phyloP scores from a whole-genome alignment of 2,888 invertebrate genomes.

The Campoletis raptor region DNA sequence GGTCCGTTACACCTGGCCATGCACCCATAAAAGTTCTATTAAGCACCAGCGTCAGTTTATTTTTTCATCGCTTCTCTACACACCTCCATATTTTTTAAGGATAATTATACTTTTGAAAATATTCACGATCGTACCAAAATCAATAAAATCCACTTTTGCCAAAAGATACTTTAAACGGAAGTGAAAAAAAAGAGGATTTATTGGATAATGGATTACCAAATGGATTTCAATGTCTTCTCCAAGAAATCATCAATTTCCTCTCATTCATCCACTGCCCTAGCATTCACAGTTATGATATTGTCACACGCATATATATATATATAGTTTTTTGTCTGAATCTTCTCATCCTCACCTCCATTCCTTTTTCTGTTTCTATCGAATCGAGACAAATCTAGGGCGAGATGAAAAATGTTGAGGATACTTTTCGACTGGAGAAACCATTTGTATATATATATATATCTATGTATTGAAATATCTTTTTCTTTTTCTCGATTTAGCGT shows the following conservation, averaged over 20 bases:
- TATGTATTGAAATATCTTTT: constrained; percentile 13
- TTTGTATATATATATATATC: constrained; percentile 30
- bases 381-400: constrained; percentile 67
- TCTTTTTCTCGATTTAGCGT: constrained; percentile 45
- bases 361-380: constrained; percentile 52
- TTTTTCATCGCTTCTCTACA: background rate
- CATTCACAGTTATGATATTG: constrained; percentile 15
- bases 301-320: constrained; percentile 9
- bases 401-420: constrained; percentile 68
- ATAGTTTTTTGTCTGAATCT: constrained; percentile 2
- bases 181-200: background rate
- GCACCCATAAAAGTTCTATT: background rate
- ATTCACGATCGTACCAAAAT: background rate
- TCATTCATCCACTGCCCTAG: background rate
- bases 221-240: constrained; percentile 57
- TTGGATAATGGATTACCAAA: constrained; percentile 55
- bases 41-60: background rate
- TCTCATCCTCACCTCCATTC: constrained; percentile 34
- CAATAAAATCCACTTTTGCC: background rate
- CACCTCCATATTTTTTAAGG: background rate
- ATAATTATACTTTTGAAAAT: background rate
- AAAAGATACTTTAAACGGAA: background rate
- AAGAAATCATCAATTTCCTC: constrained; percentile 58
- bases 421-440: constrained; percentile 44
- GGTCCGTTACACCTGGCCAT: background rate